These are phyloP conservation scores for Drosophila incognita DNA, from an alignment of 2,888 invertebrate genomes.

Conservation along the genomic window DNA sequence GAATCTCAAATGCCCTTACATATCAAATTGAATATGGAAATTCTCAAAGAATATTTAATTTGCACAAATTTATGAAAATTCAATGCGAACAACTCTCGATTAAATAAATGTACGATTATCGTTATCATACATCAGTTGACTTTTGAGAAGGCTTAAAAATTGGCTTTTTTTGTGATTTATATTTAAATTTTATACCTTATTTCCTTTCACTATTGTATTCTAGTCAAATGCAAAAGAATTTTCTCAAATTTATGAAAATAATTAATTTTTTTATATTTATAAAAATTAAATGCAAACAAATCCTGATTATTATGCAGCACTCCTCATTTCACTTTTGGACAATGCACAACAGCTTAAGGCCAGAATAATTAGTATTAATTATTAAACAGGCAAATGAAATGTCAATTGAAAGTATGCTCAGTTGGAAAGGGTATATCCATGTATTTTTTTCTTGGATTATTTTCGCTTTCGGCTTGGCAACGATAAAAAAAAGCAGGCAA, in stretches of 20 bases:
- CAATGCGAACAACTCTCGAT: neutral
- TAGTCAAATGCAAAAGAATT: neutral
- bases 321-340: neutral
- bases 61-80: slow-evolving; percentile 8
- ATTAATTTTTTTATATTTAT: neutral
- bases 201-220: accelerated
- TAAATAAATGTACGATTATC: neutral
- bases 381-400: neutral
- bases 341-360: neutral
- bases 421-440: slow-evolving; percentile 16
- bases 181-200: neutral
- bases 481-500: slow-evolving; percentile 24
- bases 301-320: neutral
- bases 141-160: neutral
- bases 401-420: neutral
- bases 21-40: slow-evolving; percentile 11
- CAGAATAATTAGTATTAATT: neutral
- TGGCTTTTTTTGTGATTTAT: neutral
- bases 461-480: slow-evolving; percentile 2
- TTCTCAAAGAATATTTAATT: slow-evolving; percentile 16
- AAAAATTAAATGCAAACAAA: neutral
- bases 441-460: slow-evolving; percentile 25
- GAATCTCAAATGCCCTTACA: slow-evolving; percentile 39
- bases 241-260: neutral
- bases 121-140: neutral